Evolutionary conservation across 2,113 vertebrate genomes (phyloP).

Genomic region (Gopherus evgoodei): DNA sequence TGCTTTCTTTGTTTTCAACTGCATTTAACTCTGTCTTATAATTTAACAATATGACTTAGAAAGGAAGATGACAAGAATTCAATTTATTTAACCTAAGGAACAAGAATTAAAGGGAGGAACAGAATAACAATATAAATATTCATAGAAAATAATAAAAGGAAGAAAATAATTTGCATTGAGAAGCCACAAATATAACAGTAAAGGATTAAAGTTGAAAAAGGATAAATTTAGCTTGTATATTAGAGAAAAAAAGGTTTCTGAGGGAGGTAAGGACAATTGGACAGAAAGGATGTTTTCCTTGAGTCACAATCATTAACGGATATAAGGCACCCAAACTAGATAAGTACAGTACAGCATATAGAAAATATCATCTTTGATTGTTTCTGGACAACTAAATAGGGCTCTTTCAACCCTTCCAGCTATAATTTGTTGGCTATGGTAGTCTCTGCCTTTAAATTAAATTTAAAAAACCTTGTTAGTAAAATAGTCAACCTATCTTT

Average conservation of each 20-base stretch:
- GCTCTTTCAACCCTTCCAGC: background rate
- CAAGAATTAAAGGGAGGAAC: slow-evolving; percentile 28
- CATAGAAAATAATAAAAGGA: background rate
- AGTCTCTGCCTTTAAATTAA: background rate
- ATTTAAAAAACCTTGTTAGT: background rate
- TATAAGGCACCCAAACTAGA: background rate
- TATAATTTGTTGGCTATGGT: background rate
- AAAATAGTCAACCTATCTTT: background rate
- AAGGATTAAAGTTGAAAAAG: background rate
- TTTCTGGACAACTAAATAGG: background rate
- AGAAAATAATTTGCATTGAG: slow-evolving; percentile 19
- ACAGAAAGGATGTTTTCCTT: background rate
- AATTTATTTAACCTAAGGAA: slow-evolving; percentile 29
- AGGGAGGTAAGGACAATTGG: background rate
- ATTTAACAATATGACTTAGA: slow-evolving; percentile 33
- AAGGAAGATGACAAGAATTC: slow-evolving; percentile 43
- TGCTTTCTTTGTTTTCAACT: slow-evolving; percentile 29
- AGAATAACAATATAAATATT: slow-evolving; percentile 24
- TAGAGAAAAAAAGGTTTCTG: background rate
- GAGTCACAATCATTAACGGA: background rate
- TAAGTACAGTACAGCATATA: background rate
- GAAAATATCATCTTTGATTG: background rate
- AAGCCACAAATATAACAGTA: background rate
- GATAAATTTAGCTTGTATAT: background rate
- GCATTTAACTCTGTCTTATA: slow-evolving; percentile 12